Evolutionary conservation across 1,140 invertebrate genomes (phyloP), one percentile per base, ranked within the genome.

Genomic region (Metopolophium dirhodum): DNA sequence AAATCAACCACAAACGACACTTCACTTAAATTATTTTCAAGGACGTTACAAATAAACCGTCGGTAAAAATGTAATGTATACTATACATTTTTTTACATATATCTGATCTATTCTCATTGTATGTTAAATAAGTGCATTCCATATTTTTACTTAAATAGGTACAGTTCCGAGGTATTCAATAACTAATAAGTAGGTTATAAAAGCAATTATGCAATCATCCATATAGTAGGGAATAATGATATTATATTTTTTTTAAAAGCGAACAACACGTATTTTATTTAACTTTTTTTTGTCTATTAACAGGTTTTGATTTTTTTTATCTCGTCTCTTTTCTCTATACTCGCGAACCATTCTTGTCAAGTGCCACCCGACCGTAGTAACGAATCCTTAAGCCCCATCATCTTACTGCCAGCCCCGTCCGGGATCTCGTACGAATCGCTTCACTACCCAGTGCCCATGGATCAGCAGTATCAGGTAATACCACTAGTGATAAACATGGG

Each of bases 1-100:
- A 82, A 83, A 61, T 91, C 90, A n/a, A 91, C 90, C 90, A 91
- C 90, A 49, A 91, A 91, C 45, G 90, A 47, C 30, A 91, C 57
- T 47, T 45, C 30, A 51, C 23, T 51, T 49, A 83, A 83, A 83
- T 82, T 45, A 77, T 91, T 91, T 82, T 91, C 90, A 91, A 91
- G 90, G 90, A 91, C 90, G 47, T 51, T 82, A n/a, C 14, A 91
- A n/a, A 77, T 77, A 91, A 61, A 61, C 37, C 23, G 30, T 90
- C 57, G 4, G 54, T 35, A 37, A 83, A 77, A 83, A 41, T 90
- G 4, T 45, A 88, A 49, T 35, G 22, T 2, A 26, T 51, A 49
- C 0, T 51, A 4, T 89, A 51, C 45, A 51, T 51, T 51, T 51
- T 20, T 51, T 51, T 4, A 51, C 49, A 51, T 54, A 54, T 22